Evolutionary conservation across 2,113 vertebrate genomes (phyloP), one percentile per base, ranked within the genome.

Genomic region (Xenus cinereus): DNA sequence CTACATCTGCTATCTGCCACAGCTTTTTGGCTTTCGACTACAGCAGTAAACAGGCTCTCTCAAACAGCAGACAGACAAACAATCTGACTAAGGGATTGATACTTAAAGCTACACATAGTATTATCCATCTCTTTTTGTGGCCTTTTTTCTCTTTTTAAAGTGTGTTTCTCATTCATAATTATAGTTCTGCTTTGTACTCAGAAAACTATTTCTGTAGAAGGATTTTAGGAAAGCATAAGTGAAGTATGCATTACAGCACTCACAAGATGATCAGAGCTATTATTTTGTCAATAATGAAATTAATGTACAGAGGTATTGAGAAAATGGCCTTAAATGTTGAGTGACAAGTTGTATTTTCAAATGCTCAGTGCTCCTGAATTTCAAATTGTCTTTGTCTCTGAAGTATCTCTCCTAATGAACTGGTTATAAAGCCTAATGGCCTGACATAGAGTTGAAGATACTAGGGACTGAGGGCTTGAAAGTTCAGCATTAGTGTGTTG

Each of bases 1-100:
- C 93, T 95, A 95, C 98, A 97, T 98, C 98, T 98, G 98, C 97
- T 98, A 92, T 72, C 97, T 96, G 96, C 96, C 97, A 90, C 89
- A 74, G 84, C 46, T 59, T 95, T 95, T 96, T 39, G 1, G 62
- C 94, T 95, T 95, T 74, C 45, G 26, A 89, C 30, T 76, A 20
- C 33, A 26, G 56, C 78, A 71, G 86, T 92, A 92, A 97, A 96
- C 95, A 97, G 77, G 50, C 67, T 45, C 32, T 39, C 59, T 59
- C 59, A 41, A 80, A 57, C 53, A 93, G 60, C 78, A 95, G 71
- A 87, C 26, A 82, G 90, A 71, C 84, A 94, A 93, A 91, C 92
- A 95, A 8, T 87, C 22, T 43, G 68, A 93, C 77, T 63, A 10
- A 8, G 10, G 74, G 37, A 74, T 23, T 46, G 13, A 48, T 75